A percentile compares a stretch with the other conserved stretches of the same genome.
phyloP scores from a whole-genome alignment of 2,113 vertebrate species.

The Tyto alba region DNA sequence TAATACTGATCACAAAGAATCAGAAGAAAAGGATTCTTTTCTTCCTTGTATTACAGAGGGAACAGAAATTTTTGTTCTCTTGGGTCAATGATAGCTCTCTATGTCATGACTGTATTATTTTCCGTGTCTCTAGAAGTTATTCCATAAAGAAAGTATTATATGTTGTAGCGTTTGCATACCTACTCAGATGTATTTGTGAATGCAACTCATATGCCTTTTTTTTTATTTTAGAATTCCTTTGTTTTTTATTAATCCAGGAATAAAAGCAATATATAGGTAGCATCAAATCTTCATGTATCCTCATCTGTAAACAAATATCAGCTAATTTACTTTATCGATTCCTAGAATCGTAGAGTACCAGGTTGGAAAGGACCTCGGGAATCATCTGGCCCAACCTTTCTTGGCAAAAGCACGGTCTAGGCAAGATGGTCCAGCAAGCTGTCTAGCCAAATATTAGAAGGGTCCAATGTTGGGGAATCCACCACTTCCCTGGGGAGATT shows the following conservation, averaged over 20 bases:
- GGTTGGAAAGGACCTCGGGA: neutral
- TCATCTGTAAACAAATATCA: neutral
- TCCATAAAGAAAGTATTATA: neutral
- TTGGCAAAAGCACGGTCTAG: neutral
- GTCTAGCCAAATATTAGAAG: neutral
- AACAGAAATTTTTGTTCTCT: neutral
- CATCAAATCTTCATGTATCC: conserved; percentile 1
- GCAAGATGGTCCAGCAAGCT: neutral
- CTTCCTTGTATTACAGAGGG: neutral
- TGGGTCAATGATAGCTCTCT: neutral
- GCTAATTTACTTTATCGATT: neutral
- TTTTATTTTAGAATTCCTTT: neutral
- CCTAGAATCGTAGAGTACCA: neutral
- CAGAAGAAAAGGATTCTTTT: neutral
- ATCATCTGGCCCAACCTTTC: neutral
- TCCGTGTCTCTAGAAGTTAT: neutral
- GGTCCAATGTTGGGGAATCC: neutral
- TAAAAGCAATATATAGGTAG: conserved; percentile 29
- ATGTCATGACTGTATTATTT: neutral
- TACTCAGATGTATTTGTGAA: neutral
- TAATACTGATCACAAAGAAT: neutral
- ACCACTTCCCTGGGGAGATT: too few species aligned
- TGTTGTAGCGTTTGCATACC: neutral
- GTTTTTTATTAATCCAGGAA: neutral
- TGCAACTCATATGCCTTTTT: neutral